Conservation (phyloP, 2,797 vertebrate genomes). For the Buphagus erythrorhynchus region DNA sequence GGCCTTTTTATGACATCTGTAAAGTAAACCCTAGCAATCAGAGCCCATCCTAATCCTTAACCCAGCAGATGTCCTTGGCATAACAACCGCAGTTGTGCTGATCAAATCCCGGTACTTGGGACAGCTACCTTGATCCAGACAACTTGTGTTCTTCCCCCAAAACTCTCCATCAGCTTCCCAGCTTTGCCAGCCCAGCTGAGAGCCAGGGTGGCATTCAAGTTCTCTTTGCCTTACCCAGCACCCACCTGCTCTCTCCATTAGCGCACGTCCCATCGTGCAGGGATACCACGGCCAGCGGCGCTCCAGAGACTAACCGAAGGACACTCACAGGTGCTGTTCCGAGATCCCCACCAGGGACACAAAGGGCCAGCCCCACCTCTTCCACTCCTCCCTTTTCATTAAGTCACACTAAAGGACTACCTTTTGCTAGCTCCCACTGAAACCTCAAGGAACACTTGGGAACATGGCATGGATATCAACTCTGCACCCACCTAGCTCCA, state of each 20-base stretch:
- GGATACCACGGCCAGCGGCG: accelerated
- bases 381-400: not conserved
- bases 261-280: accelerated
- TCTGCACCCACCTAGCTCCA: not conserved
- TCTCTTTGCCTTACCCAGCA: not conserved
- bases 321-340: accelerated
- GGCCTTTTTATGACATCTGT: constrained; percentile 72
- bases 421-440: not conserved
- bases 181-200: not conserved
- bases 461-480: accelerated
- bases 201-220: not conserved
- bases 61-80: constrained; percentile 55
- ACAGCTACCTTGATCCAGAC: not conserved
- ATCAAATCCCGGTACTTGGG: constrained; percentile 1
- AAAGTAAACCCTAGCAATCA: constrained; percentile 65
- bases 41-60: constrained; percentile 60
- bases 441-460: not conserved
- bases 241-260: not conserved
- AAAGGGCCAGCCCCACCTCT: not conserved
- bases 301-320: not conserved
- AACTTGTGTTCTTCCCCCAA: not conserved
- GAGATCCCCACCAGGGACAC: not conserved
- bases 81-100: not conserved
- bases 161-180: not conserved
- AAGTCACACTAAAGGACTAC: not conserved